Evolutionary conservation across 35 echinoderm and acorn worm genomes (phyloP).

Genomic region (Amphiura filiformis): DNA sequence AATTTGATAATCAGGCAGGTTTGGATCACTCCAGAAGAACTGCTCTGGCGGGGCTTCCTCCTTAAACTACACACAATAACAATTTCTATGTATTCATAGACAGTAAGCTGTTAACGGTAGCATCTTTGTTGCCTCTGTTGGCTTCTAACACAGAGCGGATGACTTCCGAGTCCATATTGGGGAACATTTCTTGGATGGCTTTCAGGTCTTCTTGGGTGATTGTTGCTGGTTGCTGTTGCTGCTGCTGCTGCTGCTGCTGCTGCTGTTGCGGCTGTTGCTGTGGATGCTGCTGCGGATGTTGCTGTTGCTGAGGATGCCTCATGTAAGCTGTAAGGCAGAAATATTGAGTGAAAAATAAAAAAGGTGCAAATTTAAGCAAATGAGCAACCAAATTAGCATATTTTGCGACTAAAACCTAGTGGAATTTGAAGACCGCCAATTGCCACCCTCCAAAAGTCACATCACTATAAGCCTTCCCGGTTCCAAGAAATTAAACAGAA

Average conservation of each 20-base stretch:
- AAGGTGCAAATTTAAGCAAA: neutral
- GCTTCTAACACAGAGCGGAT: constrained; percentile 86
- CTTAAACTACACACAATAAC: no score
- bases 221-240: constrained; percentile 22
- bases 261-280: constrained; percentile 37
- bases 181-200: constrained; percentile 92
- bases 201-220: constrained; percentile 90
- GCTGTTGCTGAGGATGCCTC: constrained; percentile 33
- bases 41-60: no score
- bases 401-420: no score
- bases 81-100: constrained; percentile 52
- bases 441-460: no score
- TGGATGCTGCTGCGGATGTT: constrained; percentile 21
- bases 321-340: constrained; percentile 59
- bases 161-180: constrained; percentile 76
- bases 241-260: constrained; percentile 31
- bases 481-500: no score
- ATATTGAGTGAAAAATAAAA: neutral
- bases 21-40: no score
- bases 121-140: constrained; percentile 87
- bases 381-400: no score
- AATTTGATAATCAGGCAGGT: no score
- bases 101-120: constrained; percentile 72
- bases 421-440: no score
- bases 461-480: no score